Conservation (phyloP, 1,140 invertebrate genomes). For the Argopecten irradians region DNA sequence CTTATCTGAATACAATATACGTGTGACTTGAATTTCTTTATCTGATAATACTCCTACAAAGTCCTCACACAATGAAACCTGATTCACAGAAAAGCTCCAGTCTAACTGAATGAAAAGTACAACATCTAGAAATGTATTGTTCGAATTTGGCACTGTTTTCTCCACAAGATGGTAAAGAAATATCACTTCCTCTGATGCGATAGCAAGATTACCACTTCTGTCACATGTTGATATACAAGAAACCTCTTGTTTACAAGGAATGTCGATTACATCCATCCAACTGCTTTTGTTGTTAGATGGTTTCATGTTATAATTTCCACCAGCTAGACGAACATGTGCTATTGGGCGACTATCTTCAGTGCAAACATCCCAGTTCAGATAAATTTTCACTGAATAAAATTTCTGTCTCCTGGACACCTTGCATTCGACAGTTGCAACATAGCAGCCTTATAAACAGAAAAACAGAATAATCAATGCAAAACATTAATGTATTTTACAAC, state of each 20-base stretch:
- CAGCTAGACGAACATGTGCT: slow-evolving; percentile 37
- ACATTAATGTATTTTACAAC: too few relatives aligned
- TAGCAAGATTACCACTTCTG: slow-evolving; percentile 43
- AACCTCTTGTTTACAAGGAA: slow-evolving; percentile 37
- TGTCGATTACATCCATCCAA: slow-evolving; percentile 46
- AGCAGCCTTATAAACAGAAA: slow-evolving; percentile 35
- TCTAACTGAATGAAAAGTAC: slow-evolving; percentile 44
- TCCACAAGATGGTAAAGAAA: slow-evolving; percentile 45
- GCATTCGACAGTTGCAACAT: slow-evolving; percentile 46
- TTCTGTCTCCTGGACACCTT: slow-evolving; percentile 34
- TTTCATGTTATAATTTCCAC: slow-evolving; percentile 41
- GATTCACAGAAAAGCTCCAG: slow-evolving; percentile 41
- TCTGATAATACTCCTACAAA: slow-evolving; percentile 41
- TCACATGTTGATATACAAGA: slow-evolving; percentile 36
- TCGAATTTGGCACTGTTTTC: slow-evolving; percentile 41
- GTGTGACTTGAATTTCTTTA: slow-evolving; percentile 41
- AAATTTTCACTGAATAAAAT: slow-evolving; percentile 45
- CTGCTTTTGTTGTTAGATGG: neutral
- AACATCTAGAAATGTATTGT: slow-evolving; percentile 44
- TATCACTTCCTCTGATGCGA: slow-evolving; percentile 32
- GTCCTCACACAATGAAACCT: slow-evolving; percentile 42
- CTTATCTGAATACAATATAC: slow-evolving; percentile 43
- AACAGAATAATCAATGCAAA: neutral
- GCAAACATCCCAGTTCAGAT: slow-evolving; percentile 42
- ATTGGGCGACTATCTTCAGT: slow-evolving; percentile 16